Base-by-base conservation (phyloP, 2,797 vertebrate species). In the Spondyliosoma cantharus region DNA sequence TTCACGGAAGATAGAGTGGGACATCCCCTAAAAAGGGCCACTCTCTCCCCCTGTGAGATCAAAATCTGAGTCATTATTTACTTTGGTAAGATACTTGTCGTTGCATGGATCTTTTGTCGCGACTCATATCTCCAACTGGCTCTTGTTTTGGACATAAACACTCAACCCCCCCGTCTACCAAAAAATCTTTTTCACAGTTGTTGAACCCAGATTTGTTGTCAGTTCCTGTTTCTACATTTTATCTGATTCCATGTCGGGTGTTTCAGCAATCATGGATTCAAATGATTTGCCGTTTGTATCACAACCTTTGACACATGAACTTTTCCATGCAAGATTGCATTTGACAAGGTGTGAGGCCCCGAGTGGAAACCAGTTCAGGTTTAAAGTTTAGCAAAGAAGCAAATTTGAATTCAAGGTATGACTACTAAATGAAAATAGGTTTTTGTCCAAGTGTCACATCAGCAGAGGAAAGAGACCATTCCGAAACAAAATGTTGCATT, bases 61-160 rank as follows among this genome's bases (percentile, higher is more conserved):
- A 76, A 48, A 80, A 66, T 78, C 60, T 60, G 68, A 71, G 43
- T 61, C 29, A 37, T 46, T 66, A 71, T 80, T 84, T 80, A 48
- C 46, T 17, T 9, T 64, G 72, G 11, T 65, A 12, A 25, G 17
- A 80, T 54, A 69, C 17, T 19, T 22, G 43, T 27, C 27, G 32
- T 25, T 32, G 46, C 64, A 67, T 17, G 45, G 20, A 49, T 32
- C 4, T 32, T 70, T 53, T 79, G 27, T 68, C 16, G 50, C 22
- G 43, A 7, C 37, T 32, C n/a, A 2, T 53, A 27, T 45, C 27
- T 71, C 43, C 27, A 85, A 70, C 71, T 46, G 56, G 20, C 68
- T 71, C 20, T n/a, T 72, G 64, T 69, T 71, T 74, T 63, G 7
- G 9, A 48, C 24, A 49, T 14, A 27, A 67, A 16, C 7, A 25